These are phyloP conservation scores for Lepus townsendii DNA, from an alignment of 2,797 vertebrate genomes.

Conservation along the genomic window DNA sequence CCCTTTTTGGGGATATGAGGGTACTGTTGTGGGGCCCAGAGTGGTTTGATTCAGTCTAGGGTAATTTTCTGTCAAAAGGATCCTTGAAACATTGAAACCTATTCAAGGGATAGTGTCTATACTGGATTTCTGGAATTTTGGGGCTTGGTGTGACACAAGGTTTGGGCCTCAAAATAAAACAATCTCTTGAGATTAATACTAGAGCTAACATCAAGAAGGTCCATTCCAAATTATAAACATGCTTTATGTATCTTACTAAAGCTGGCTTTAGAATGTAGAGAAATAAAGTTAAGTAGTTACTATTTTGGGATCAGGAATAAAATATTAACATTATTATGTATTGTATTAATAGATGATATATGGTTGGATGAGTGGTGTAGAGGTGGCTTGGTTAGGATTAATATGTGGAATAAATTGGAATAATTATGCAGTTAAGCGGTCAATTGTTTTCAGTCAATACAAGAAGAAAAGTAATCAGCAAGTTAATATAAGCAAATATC, in stretches of 20 bases:
- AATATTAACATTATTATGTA: background rate
- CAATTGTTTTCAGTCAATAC: background rate
- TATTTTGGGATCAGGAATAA: background rate
- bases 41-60: background rate
- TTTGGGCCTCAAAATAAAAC: background rate
- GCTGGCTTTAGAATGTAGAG: background rate
- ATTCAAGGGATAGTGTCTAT: background rate
- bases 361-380: background rate
- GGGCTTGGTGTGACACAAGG: background rate
- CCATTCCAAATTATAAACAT: background rate
- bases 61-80: background rate
- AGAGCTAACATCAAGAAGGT: background rate
- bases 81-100: background rate
- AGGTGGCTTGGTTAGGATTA: conserved; percentile 24
- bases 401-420: background rate
- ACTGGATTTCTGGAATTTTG: background rate
- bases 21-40: background rate
- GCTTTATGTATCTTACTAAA: conserved; percentile 25
- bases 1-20: background rate
- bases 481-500: background rate
- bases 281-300: background rate
- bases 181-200: background rate
- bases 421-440: background rate
- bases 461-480: background rate
- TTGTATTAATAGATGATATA: background rate